A percentile compares a stretch with the other conserved stretches of the same genome.
Evolutionary conservation across 30 jellyfish, hydroid and myxozoan genomes (phyloP).

Genomic region (Pseudorhiza aurosa): DNA sequence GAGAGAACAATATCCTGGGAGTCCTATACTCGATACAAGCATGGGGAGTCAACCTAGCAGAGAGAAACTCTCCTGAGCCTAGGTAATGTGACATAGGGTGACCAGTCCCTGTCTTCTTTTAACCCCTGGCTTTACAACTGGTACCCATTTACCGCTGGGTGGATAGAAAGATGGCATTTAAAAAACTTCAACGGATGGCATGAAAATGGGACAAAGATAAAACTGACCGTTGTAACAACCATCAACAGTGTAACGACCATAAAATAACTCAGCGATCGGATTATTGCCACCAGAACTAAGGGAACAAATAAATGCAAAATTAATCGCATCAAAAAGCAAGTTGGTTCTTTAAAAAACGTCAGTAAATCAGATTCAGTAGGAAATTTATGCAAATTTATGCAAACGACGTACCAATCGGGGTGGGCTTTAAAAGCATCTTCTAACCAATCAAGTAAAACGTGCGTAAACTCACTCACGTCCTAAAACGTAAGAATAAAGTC

Average conservation of each 20-base stretch:
- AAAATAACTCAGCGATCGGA: constrained; percentile 53
- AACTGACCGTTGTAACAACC: constrained; percentile 53
- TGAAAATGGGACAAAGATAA: background rate
- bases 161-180: too few relatives aligned
- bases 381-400: too few relatives aligned
- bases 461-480: constrained; percentile 83
- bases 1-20: too few relatives aligned
- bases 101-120: too few relatives aligned
- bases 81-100: too few relatives aligned
- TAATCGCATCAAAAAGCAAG: background rate
- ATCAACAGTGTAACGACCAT: constrained; percentile 56
- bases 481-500: too few relatives aligned
- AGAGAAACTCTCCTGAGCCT: too few relatives aligned
- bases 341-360: background rate
- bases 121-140: too few relatives aligned
- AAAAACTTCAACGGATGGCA: background rate
- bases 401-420: background rate
- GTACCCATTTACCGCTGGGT: too few relatives aligned
- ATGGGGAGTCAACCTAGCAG: too few relatives aligned
- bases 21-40: too few relatives aligned
- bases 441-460: constrained; percentile 68
- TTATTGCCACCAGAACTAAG: constrained; percentile 18
- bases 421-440: constrained; percentile 60
- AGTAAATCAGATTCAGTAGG: background rate
- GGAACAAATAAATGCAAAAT: background rate